Evolutionary conservation across 2,888 invertebrate genomes (phyloP), one percentile per base, ranked within the genome.

Genomic region (Brachyptera putata): DNA sequence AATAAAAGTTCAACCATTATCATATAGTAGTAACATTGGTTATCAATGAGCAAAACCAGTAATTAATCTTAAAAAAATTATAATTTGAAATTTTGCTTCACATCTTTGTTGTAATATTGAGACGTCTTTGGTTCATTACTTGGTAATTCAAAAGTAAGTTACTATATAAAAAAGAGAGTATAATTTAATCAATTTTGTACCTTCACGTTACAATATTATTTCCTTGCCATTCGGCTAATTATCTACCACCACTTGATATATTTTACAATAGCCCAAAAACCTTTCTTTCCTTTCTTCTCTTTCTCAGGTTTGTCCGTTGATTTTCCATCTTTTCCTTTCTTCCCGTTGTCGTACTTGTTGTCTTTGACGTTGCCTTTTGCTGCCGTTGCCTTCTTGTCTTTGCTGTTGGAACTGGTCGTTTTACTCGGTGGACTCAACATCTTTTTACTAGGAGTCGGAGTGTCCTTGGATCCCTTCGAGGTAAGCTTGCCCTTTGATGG

Each of bases 251-350:
- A 88, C 85, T 87, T 86, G 77, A 84, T 83, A 84, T 82, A 84
- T 80, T 89, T 89, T 80, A 87, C 88, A 80, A 85, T 84, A 79
- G 87, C 88, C 78, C 87, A 86, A 84, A 87, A 87, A 84, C 89
- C 88, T 79, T 87, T 89, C 79, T 86, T 87, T 70, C 83, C 84
- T 76, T 85, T 82, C 68, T 76, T 74, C 66, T 74, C 74, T 71
- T 81, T 83, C 67, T 81, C 82, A 66, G 78, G 75, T 70, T 82
- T 70, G 50, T 68, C 67, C 18, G 34, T n/a, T 37, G 21, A 14
- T 24, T 34, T 53, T 34, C 24, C 34, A 16, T 37, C 53, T 36
- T 53, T 53, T n/a, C 53, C 53, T 7, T 21, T 36, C 9, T n/a
- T n/a, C 14, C 16, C 53, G 34, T 22, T 22, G 13, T 53, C 53